Conservation (phyloP, 2,888 invertebrate genomes). For the Coleophora flavipennella region DNA sequence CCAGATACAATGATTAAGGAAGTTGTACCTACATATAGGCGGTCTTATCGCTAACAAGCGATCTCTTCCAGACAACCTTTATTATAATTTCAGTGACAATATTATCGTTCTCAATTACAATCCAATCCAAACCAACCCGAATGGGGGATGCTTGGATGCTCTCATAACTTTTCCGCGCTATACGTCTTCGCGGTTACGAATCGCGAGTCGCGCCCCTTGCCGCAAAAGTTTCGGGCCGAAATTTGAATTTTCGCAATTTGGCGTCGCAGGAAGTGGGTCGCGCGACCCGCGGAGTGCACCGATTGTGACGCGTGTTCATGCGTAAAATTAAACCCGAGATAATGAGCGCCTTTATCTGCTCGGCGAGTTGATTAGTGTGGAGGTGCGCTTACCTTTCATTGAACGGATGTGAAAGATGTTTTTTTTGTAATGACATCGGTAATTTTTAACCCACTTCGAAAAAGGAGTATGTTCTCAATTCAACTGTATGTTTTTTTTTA, state of each 20-base stretch:
- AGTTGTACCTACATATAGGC: too few species aligned
- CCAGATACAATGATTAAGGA: too few species aligned
- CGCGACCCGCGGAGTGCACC: slow-evolving; percentile 14
- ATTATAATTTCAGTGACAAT: too few species aligned
- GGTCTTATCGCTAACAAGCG: too few species aligned
- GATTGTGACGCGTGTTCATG: slow-evolving; percentile 46
- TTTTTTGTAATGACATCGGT: too few species aligned
- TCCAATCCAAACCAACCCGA: not conserved
- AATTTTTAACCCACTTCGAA: too few species aligned
- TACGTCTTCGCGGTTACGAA: slow-evolving; percentile 4
- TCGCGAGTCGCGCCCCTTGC: not conserved
- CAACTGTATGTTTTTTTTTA: too few species aligned
- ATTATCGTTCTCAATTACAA: too few species aligned
- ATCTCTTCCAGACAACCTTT: too few species aligned
- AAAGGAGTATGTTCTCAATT: too few species aligned
- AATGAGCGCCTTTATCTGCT: not conserved
- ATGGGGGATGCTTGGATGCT: not conserved
- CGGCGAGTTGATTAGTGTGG: not conserved
- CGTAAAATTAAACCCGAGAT: slow-evolving; percentile 65
- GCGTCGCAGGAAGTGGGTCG: slow-evolving; percentile 7
- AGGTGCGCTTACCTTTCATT: too few species aligned
- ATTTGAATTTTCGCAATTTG: slow-evolving; percentile 21
- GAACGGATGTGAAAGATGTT: too few species aligned
- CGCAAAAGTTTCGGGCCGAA: slow-evolving; percentile 6
- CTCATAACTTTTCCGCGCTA: slow-evolving; percentile 1